These are phyloP conservation scores for Mobula birostris DNA, from an alignment of 2,113 vertebrate genomes.

Conservation along the genomic window DNA sequence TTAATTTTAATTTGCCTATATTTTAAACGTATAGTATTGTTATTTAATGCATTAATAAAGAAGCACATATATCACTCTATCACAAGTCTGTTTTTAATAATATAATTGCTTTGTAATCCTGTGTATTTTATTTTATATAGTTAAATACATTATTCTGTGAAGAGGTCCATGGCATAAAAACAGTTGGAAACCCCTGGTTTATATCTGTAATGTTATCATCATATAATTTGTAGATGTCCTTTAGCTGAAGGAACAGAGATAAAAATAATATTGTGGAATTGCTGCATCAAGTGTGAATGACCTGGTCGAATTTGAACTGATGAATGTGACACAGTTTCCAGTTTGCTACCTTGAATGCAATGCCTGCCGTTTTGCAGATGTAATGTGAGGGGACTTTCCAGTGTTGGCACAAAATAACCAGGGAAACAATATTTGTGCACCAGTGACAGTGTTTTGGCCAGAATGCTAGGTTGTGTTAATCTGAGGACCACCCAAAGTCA, in stretches of 20 bases:
- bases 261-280: neutral
- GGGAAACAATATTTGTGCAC: neutral
- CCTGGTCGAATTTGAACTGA: neutral
- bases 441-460: neutral
- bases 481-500: neutral
- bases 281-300: neutral
- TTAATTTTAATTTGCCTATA: too few species aligned
- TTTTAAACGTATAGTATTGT: too few species aligned
- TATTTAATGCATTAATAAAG: too few species aligned
- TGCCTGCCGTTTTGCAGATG: neutral
- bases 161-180: too few species aligned
- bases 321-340: neutral
- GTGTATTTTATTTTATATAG: too few species aligned
- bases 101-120: too few species aligned
- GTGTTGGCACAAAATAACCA: neutral
- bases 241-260: neutral
- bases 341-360: neutral
- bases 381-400: neutral
- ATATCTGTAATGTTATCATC: neutral
- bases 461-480: neutral
- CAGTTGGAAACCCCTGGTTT: too few species aligned
- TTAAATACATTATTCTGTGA: too few species aligned
- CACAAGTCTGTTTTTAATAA: too few species aligned
- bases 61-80: too few species aligned
- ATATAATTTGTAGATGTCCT: neutral